Conservation (phyloP, 2,888 invertebrate species). For the Chrysina gloriosa region DNA sequence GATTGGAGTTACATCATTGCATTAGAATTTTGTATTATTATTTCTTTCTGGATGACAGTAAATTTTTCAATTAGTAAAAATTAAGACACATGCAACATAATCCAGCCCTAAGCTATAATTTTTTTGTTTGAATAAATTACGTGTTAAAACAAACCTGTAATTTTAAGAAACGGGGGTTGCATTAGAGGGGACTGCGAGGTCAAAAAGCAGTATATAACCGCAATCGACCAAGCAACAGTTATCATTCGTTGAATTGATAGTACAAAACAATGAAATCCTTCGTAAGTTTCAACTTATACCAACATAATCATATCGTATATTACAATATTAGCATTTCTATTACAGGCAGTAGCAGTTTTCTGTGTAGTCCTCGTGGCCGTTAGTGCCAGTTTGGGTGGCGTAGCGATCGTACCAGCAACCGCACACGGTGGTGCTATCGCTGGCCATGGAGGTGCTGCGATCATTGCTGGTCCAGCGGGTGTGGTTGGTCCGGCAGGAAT, state of each 20-base stretch:
- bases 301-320: not conserved
- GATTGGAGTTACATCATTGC: no score
- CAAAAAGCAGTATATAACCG: slow-evolving; percentile 31
- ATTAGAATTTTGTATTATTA: no score
- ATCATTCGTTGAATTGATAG: slow-evolving; percentile 33
- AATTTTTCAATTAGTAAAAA: no score
- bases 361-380: slow-evolving; percentile 39
- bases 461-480: slow-evolving; percentile 28
- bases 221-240: not conserved
- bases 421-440: slow-evolving; percentile 40
- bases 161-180: slow-evolving; percentile 16
- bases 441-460: slow-evolving; percentile 33
- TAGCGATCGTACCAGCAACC: slow-evolving; percentile 28
- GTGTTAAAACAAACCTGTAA: slow-evolving; percentile 6
- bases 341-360: slow-evolving; percentile 29
- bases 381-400: slow-evolving; percentile 42
- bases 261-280: slow-evolving; percentile 31
- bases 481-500: slow-evolving; percentile 26
- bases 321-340: not conserved
- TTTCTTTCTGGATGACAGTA: no score
- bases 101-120: no score
- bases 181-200: slow-evolving; percentile 26
- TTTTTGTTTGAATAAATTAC: not conserved
- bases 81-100: no score
- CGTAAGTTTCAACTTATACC: not conserved